Evolutionary conservation across 1,140 invertebrate species (phyloP), one percentile per base, ranked within the genome.

Genomic region (Lordiphosa clarofinis): DNA sequence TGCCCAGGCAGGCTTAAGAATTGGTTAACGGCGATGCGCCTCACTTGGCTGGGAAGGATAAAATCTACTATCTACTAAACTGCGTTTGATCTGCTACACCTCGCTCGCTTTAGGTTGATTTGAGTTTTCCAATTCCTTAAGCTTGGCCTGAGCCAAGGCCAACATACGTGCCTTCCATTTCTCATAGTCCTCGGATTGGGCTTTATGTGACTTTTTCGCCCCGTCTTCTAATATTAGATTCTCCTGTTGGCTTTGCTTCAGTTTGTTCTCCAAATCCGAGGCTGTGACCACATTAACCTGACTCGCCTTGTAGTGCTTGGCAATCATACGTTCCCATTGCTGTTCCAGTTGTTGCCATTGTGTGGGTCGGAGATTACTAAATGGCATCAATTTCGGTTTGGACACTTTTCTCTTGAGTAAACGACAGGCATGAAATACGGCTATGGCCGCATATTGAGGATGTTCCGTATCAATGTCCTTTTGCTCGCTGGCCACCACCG

Each of bases 391-490:
- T 56, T 89, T 87, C 5, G 68, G 4, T 53, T 90, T 90, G 5
- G 86, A 62, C 1, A 88, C 72, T 56, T 88, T 89, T 9, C 86
- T 75, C 33, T 87, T 84, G 7, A 84, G 75, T 13, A 89, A 73
- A 61, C 87, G 89, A 54, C 89, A 90, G 28, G 89, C 89, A 9
- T 89, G 86, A 52, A 87, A 89, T 0, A 89, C 88, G 4, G 90
- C 89, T 63, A 89, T 89, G 4, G 89, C 75, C 13, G 84, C 79
- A 63, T 90, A 90, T 55, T 90, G 90, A 6, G 90, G 90, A 72
- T 90, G 90, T 4, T 62, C 69, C 3, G 79, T 52, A 47, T 89
- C 70, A 28, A 82, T 59, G 7, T 54, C 62, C 0, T 74, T 63
- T 36, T 61, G 74, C 44, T 89, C 75, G 3, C 46, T 44, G 31